Evolutionary conservation across 2,888 invertebrate genomes (phyloP).

Genomic region (Rhorus exstirpatorius): DNA sequence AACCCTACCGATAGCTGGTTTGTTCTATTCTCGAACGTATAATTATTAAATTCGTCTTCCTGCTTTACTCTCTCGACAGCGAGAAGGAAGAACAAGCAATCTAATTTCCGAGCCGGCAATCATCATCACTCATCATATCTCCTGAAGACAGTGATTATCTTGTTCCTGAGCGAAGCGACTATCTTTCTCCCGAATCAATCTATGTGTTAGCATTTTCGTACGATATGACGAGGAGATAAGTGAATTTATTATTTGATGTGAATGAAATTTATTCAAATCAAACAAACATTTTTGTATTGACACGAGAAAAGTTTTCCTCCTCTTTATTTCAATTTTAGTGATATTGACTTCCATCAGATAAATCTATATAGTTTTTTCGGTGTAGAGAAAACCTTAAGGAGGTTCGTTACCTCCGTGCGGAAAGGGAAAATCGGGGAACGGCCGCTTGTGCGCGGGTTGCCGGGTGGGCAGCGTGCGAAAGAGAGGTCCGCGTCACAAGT

Average conservation of each 20-base stretch:
- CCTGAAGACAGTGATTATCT: slow-evolving; percentile 55
- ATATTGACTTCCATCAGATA: too few species aligned
- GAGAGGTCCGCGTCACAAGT: too few species aligned
- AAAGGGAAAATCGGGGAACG: too few species aligned
- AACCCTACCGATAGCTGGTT: slow-evolving; percentile 20
- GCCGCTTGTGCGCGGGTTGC: too few species aligned
- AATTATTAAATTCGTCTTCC: slow-evolving; percentile 54
- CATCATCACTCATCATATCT: slow-evolving; percentile 61
- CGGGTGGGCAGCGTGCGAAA: too few species aligned
- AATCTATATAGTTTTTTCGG: too few species aligned
- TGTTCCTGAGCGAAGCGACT: slow-evolving; percentile 26
- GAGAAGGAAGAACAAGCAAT: slow-evolving; percentile 33
- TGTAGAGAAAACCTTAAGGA: too few species aligned
- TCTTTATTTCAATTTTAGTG: too few species aligned
- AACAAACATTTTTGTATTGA: neutral
- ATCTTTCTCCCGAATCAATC: slow-evolving; percentile 15
- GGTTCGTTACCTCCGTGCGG: too few species aligned
- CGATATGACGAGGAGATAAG: neutral
- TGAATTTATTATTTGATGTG: slow-evolving; percentile 4
- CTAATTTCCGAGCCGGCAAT: slow-evolving; percentile 55
- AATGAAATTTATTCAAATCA: neutral
- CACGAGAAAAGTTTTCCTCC: too few species aligned
- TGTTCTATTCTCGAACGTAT: slow-evolving; percentile 45
- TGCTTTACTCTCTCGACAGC: neutral
- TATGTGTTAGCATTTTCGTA: neutral